Conservation (phyloP, 2,888 invertebrate genomes). For the Tholera decimalis region DNA sequence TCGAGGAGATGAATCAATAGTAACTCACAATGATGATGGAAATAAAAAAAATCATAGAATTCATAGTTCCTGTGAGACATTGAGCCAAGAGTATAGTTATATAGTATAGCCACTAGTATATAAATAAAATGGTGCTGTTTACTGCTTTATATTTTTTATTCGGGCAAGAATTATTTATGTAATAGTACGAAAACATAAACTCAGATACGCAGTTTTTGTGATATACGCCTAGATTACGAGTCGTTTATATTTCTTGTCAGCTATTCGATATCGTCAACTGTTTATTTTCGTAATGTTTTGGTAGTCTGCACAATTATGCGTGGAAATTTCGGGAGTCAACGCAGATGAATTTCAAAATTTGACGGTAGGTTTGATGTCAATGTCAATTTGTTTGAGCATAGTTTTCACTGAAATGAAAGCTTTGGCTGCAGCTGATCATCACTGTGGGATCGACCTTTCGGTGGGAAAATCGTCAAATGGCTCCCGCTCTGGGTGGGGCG, state of each 20-base stretch:
- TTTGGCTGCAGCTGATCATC: not conserved
- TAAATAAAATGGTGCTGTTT: slow-evolving; percentile 3
- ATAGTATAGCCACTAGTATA: no score
- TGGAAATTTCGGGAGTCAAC: slow-evolving; percentile 1
- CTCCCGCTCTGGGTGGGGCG: no score
- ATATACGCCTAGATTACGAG: slow-evolving; percentile 6
- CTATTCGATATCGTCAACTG: slow-evolving; percentile 33
- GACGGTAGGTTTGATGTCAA: not conserved
- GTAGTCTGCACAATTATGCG: slow-evolving; percentile 17
- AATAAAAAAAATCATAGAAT: no score
- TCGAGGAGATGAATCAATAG: no score
- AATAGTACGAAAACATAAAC: slow-evolving; percentile 18
- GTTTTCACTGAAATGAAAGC: not conserved
- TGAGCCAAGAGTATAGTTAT: not conserved
- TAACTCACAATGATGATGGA: no score
- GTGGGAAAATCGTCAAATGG: no score
- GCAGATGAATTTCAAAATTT: slow-evolving; percentile 5
- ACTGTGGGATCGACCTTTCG: no score
- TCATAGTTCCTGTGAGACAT: no score
- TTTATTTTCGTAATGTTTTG: slow-evolving; percentile 42
- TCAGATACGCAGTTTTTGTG: slow-evolving; percentile 6
- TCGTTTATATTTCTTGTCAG: slow-evolving; percentile 22
- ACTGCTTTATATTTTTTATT: slow-evolving; percentile 5
- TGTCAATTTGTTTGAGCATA: not conserved
- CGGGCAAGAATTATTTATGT: slow-evolving; percentile 4